phyloP scores from a whole-genome alignment of 2,888 invertebrate genomes.

The Drosophila austrosaltans region DNA sequence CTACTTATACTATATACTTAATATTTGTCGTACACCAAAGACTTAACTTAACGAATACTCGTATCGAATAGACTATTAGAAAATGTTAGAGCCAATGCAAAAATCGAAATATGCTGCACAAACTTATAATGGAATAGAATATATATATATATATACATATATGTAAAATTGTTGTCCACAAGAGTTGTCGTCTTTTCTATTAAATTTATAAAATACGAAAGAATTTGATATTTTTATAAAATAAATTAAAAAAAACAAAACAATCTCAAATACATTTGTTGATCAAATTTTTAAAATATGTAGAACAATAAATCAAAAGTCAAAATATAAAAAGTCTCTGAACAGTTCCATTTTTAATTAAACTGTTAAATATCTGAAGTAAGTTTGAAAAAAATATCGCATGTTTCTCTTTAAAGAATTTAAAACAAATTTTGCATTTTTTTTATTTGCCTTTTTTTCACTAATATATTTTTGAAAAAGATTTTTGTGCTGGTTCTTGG shows the following conservation, averaged over 20 bases:
- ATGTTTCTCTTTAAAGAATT: background rate
- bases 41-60: constrained; percentile 65
- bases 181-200: constrained; percentile 61
- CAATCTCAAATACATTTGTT: constrained; percentile 36
- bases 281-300: constrained; percentile 59
- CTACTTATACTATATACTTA: constrained; percentile 13
- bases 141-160: constrained; percentile 44
- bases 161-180: constrained; percentile 39
- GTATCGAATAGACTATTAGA: constrained; percentile 64
- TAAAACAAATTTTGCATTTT: background rate
- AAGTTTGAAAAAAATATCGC: constrained; percentile 23
- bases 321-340: constrained; percentile 16
- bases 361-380: constrained; percentile 22
- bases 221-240: constrained; percentile 76
- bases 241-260: constrained; percentile 23
- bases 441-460: background rate
- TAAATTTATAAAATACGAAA: constrained; percentile 43
- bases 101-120: constrained; percentile 39
- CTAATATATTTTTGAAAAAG: background rate
- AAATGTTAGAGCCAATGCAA: constrained; percentile 53
- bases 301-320: constrained; percentile 56
- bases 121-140: constrained; percentile 39
- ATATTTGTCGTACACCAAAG: constrained; percentile 61
- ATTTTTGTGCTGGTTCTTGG: background rate
- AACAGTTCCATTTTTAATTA: constrained; percentile 29